Base-by-base conservation (phyloP, 2,888 invertebrate genomes). In the Calameuta idolon region DNA sequence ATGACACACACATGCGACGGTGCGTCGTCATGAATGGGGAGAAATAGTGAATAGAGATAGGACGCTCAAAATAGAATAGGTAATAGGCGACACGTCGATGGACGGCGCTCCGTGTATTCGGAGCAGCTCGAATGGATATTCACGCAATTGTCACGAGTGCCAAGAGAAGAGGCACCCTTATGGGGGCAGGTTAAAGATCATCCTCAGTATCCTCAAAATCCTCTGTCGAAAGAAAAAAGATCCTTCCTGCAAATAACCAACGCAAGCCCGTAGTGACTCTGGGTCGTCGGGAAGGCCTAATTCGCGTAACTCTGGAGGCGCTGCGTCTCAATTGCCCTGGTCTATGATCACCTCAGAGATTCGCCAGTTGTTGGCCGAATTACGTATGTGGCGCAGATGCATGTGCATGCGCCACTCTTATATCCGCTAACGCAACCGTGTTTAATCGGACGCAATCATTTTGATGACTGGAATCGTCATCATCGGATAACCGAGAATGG, bases 401-500 rank as follows among this genome's bases (percentile, higher is more conserved):
- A 55, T 55, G 23, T 55, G 55, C 55, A 55, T 1, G 34, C 31
- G 31, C 31, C n/a, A 31, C 33, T 34, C 71, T 71, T 71, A 12
- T 71, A 71, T 71, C 12, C 85, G 87, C 85, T 89, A 89, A 90
- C 88, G 90, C 87, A 90, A 91, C 89, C 87, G 88, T 87, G 88
- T 86, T 83, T 89, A 91, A 91, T 90, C 90, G 87, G 84, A 83
- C 81, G 87, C 89, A 90, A 91, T 91, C 89, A 91, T 90, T 88
- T 85, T 89, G 88, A 89, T 90, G 89, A 90, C 87, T 87, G 85
- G 86, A 89, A 90, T 89, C 86, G 89, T 86, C 87, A 85, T 31
- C 31, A 31, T 31, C 82, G 87, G 89, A 89, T 90, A 88, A 89
- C 83, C 83, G 84, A 80, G 85, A 90, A 89, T 89, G 83, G 86